These are phyloP conservation scores for Poliocrania exsul DNA, from an alignment of 2,797 vertebrate species.

Conservation along the genomic window DNA sequence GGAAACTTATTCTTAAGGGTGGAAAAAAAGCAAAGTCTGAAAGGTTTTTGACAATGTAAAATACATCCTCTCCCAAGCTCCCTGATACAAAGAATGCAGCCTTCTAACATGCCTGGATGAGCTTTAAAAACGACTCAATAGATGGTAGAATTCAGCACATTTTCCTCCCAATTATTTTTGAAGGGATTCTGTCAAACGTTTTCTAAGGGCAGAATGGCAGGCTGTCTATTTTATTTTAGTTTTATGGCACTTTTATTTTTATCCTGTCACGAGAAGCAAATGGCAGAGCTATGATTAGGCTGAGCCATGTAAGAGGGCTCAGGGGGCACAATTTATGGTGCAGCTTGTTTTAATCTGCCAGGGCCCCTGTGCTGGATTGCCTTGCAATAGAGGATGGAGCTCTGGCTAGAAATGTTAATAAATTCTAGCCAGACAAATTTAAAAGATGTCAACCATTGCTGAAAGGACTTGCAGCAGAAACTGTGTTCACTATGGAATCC, in stretches of 20 bases:
- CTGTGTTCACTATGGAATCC: not conserved
- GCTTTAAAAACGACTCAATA: constrained; percentile 65
- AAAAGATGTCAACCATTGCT: constrained; percentile 48
- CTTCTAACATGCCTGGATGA: constrained; percentile 35
- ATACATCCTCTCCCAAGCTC: not conserved
- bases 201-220: constrained; percentile 65
- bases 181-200: constrained; percentile 71
- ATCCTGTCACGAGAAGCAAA: constrained; percentile 69
- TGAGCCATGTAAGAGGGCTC: constrained; percentile 49
- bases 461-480: constrained; percentile 41
- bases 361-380: constrained; percentile 23
- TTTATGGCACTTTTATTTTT: constrained; percentile 73
- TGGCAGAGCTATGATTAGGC: constrained; percentile 66
- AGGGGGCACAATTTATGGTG: constrained; percentile 60
- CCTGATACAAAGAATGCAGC: constrained; percentile 22
- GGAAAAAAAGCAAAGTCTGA: not conserved
- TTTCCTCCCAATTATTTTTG: constrained; percentile 78
- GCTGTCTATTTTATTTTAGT: constrained; percentile 71
- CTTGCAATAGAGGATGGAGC: constrained; percentile 44
- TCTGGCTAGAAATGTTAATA: constrained; percentile 59
- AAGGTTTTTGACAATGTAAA: constrained; percentile 38
- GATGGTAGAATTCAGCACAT: constrained; percentile 60
- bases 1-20: constrained; percentile 17
- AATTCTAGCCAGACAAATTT: constrained; percentile 55
- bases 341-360: constrained; percentile 65